Percentiles rank a stretch among this genome's conserved stretches.
These are phyloP conservation scores for Dendrocincla fuliginosa DNA, from an alignment of 2,797 vertebrate genomes.

Conservation along the genomic window DNA sequence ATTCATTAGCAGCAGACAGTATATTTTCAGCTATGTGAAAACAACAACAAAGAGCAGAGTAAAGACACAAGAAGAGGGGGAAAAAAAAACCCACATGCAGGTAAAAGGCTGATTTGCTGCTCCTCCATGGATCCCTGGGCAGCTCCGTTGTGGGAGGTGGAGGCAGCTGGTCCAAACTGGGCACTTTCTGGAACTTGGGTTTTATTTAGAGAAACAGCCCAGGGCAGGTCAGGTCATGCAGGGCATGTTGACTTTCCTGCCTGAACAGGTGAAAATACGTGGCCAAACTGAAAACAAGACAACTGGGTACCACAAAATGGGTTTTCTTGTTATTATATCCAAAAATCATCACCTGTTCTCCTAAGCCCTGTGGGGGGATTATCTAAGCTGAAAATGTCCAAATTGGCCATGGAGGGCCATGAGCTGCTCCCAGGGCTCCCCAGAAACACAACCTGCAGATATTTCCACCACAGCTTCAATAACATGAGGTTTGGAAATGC, in stretches of 20 bases:
- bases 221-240: neutral
- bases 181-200: neutral
- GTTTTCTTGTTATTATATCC: neutral
- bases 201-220: neutral
- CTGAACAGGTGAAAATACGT: neutral
- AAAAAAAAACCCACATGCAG: neutral
- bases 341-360: neutral
- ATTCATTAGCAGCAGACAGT: slow-evolving; percentile 44
- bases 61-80: neutral
- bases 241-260: neutral
- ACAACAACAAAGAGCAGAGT: slow-evolving; percentile 20
- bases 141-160: neutral
- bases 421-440: neutral
- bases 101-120: neutral
- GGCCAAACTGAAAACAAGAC: neutral
- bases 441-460: neutral
- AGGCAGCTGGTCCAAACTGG: neutral
- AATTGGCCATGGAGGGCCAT: neutral
- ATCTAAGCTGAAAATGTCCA: neutral
- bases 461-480: neutral
- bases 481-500: neutral
- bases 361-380: neutral
- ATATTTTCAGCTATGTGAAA: slow-evolving; percentile 23
- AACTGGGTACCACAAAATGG: neutral
- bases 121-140: neutral